Evolutionary conservation across 2,888 invertebrate genomes (phyloP).

Genomic region (Tetragnatha montana): DNA sequence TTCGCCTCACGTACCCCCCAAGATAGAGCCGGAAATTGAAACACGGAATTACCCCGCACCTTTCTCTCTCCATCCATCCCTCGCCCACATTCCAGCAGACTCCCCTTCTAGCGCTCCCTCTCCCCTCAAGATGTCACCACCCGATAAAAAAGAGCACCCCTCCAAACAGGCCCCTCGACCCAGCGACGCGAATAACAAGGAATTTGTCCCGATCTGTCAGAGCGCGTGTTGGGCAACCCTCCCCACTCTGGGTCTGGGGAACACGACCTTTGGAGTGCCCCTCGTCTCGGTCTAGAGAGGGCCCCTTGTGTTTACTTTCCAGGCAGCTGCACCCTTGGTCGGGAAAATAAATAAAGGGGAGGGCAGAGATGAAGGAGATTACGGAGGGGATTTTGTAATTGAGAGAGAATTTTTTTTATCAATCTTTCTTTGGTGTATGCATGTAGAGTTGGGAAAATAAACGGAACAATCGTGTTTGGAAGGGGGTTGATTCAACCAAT

Average conservation of each 20-base stretch:
- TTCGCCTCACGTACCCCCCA: constrained; percentile 42
- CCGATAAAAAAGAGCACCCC: constrained; percentile 54
- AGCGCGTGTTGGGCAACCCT: constrained; percentile 59
- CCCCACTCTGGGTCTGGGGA: constrained; percentile 18
- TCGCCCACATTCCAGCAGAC: constrained; percentile 40
- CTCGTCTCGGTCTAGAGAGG: constrained; percentile 22
- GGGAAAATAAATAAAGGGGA: constrained; percentile 38
- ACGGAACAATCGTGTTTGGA: not conserved
- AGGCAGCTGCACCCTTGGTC: constrained; percentile 59
- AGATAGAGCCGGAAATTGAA: constrained; percentile 57
- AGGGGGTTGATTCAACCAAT: not conserved
- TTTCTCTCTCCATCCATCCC: not conserved
- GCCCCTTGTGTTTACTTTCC: constrained; percentile 64
- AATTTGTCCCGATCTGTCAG: constrained; percentile 70
- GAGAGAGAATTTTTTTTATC: not conserved
- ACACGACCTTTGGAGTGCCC: constrained; percentile 19
- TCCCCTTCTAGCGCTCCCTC: not conserved
- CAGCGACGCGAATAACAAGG: constrained; percentile 66
- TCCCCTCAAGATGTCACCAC: constrained; percentile 62
- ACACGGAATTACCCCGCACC: constrained; percentile 14
- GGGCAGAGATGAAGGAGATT: not conserved
- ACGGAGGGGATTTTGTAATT: not conserved
- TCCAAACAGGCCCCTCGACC: not conserved
- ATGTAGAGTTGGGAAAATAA: not conserved
- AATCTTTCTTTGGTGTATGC: not conserved